These are phyloP conservation scores for Drosophila borealis DNA, from an alignment of 2,888 invertebrate species.

Conservation along the genomic window DNA sequence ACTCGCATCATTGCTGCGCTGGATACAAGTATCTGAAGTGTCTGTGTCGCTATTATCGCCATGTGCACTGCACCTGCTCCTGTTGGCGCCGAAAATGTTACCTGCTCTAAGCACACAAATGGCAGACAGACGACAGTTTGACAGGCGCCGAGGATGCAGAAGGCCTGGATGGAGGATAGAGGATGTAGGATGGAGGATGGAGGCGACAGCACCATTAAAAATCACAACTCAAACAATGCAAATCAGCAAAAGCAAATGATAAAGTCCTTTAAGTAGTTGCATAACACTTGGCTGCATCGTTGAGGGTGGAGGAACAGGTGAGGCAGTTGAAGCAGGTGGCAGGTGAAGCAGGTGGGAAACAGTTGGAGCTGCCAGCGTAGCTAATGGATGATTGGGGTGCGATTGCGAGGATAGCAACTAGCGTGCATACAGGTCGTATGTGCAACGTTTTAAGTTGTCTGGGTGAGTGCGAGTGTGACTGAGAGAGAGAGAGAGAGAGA, in stretches of 20 bases:
- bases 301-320: no score
- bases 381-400: constrained; percentile 43
- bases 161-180: not conserved
- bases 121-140: constrained; percentile 5
- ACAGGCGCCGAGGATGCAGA: not conserved
- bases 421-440: constrained; percentile 78
- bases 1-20: constrained; percentile 74
- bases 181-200: not conserved
- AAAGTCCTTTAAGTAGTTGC: constrained; percentile 78
- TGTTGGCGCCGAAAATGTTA: constrained; percentile 78
- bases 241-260: constrained; percentile 67
- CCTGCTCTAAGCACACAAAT: constrained; percentile 56
- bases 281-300: constrained; percentile 77
- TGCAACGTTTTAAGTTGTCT: constrained; percentile 76
- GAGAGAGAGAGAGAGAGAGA: constrained; percentile 2
- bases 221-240: constrained; percentile 71
- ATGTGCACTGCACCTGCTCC: constrained; percentile 74
- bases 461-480: constrained; percentile 42
- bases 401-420: constrained; percentile 64
- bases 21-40: constrained; percentile 78
- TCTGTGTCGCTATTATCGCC: constrained; percentile 73
- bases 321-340: no score
- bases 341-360: no score
- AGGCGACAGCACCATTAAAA: constrained; percentile 51
- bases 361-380: constrained; percentile 16